Conservation (phyloP, 2,888 invertebrate genomes). For the Dynastes grantii region DNA sequence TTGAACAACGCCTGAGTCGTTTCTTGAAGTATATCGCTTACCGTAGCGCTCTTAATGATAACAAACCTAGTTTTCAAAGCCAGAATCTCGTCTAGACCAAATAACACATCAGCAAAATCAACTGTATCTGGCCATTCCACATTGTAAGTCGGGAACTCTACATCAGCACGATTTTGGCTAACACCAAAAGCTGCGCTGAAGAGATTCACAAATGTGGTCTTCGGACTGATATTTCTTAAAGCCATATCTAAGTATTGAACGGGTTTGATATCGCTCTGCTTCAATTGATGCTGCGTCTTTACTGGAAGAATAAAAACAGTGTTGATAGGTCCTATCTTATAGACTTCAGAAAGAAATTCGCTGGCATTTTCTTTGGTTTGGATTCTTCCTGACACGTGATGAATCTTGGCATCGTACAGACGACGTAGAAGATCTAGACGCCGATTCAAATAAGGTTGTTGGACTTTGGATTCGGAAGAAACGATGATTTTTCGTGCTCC, state of each 20-base stretch:
- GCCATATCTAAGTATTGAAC: constrained; percentile 66
- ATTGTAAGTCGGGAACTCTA: constrained; percentile 65
- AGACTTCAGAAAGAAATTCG: constrained; percentile 62
- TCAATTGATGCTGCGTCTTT: constrained; percentile 51
- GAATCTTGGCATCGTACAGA: constrained; percentile 65
- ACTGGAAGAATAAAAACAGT: constrained; percentile 65
- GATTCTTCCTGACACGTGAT: constrained; percentile 62
- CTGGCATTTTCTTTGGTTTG: constrained; percentile 62
- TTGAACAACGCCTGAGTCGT: constrained; percentile 65
- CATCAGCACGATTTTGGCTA: constrained; percentile 62
- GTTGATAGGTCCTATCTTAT: constrained; percentile 63
- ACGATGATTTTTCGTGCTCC: constrained; percentile 87
- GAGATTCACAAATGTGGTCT: constrained; percentile 66
- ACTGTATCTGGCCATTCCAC: constrained; percentile 63
- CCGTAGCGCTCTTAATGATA: constrained; percentile 63
- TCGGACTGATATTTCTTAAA: constrained; percentile 65
- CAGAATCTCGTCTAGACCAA: constrained; percentile 65
- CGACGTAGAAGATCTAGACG: constrained; percentile 64
- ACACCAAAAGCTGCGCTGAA: constrained; percentile 63
- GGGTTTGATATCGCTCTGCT: constrained; percentile 63
- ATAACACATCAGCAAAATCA: constrained; percentile 62
- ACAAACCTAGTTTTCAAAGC: constrained; percentile 62
- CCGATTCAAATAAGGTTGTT: constrained; percentile 75
- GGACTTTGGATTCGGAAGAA: constrained; percentile 85
- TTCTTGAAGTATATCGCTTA: constrained; percentile 63